Evolutionary conservation across 37 sponge, comb jelly and placozoan species (phyloP), one percentile per base, ranked within the genome.

Genomic region (Beroe forskalii): DNA sequence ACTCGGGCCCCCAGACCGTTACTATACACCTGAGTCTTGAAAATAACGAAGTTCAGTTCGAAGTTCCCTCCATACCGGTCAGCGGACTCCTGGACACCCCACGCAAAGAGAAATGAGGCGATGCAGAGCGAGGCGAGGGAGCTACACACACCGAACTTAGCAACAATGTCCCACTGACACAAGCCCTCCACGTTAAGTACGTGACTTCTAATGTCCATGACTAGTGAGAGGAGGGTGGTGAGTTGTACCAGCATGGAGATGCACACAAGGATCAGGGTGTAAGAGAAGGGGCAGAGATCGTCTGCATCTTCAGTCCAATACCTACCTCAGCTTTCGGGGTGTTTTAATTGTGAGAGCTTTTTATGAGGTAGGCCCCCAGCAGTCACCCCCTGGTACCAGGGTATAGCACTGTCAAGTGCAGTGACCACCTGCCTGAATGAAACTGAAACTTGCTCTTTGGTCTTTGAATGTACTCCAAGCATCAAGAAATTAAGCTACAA

Each of bases 131-230:
- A 69, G 0, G 72, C 32, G 3, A 69, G 72, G 19, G 72, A 69
- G 72, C 72, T 69, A 35, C 72, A 69, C 36, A 69, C 33, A 28
- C 72, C 72, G 17, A 69, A 69, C 72, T 32, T 69, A 6, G 72
- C 72, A 36, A 69, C 72, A 69, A 69, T 69, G 39, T 69, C 72
- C 72, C 72, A 69, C 72, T 69, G 72, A 33, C 72, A 69, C 27
- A 69, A 69, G 19, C 72, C 72, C 27, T 69, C 72, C 3, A 33
- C 72, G 19, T 69, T 69, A 17, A 69, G 38, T 33, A 32, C 12
- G 17, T 69, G 72, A 27, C 27, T 32, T 36, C 72, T 32, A 20
- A 69, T 69, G 32, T 32, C 72, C 72, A 69, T 69, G 33, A 69
- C 33, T 6, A 69, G 33, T 1, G 72, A 69, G 1, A 69, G 17